Conservation (phyloP, 1,140 invertebrate species). For the Aphidius ervi region DNA sequence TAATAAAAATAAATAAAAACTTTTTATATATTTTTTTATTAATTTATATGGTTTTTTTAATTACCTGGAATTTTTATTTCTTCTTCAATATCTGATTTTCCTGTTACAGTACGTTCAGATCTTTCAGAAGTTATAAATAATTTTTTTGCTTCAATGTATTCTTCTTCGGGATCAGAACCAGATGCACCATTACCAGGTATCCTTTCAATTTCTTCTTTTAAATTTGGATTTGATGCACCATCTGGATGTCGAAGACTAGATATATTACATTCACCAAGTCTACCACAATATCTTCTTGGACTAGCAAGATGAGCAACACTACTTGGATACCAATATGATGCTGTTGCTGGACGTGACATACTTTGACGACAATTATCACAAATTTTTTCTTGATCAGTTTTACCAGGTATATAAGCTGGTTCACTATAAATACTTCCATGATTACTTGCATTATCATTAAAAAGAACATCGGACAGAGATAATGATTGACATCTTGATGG, state of each 20-base stretch:
- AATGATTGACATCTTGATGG: conserved; percentile 63
- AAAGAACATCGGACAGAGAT: conserved; percentile 66
- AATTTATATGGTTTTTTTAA: conserved; percentile 1
- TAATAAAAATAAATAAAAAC: not conserved
- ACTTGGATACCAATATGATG: conserved; percentile 56
- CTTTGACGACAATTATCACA: conserved; percentile 72
- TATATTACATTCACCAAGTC: conserved; percentile 58
- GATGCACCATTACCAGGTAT: conserved; percentile 67
- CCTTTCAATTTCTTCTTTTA: conserved; percentile 66
- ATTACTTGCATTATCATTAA: conserved; percentile 61
- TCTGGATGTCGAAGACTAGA: conserved; percentile 79
- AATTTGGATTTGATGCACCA: conserved; percentile 85
- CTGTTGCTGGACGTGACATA: conserved; percentile 67
- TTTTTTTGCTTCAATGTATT: conserved; percentile 59
- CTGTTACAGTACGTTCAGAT: conserved; percentile 51
- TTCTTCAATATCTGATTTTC: conserved; percentile 52
- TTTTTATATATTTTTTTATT: conserved; percentile 4
- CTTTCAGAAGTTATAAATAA: conserved; percentile 52
- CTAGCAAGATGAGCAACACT: conserved; percentile 52
- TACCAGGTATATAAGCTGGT: conserved; percentile 65
- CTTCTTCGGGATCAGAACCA: conserved; percentile 56
- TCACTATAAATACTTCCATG: conserved; percentile 78
- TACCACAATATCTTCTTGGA: conserved; percentile 49
- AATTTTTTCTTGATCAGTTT: conserved; percentile 66
- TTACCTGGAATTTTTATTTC: conserved; percentile 52